Base-by-base conservation (phyloP, 2,888 invertebrate genomes). In the Schizaphis graminum region DNA sequence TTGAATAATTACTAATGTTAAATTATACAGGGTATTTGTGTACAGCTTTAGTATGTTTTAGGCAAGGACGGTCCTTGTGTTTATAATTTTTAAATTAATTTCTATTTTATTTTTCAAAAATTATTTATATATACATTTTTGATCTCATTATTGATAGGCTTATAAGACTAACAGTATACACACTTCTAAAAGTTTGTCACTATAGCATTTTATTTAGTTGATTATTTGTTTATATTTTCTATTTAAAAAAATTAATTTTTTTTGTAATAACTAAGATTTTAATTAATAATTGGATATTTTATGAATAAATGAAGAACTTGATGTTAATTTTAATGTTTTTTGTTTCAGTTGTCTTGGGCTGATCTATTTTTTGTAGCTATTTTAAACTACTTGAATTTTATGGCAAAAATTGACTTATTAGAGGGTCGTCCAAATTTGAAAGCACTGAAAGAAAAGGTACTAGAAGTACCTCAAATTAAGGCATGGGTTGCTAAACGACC, bases 301-400 rank as follows among this genome's bases (percentile, higher is more conserved):
- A 67, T 35, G 35, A 21, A 21, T 21, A 8, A 77, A 35, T 77
- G 2, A 77, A 35, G 8, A 35, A 77, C 35, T 35, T 67, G 2
- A 8, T 77, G 3, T 77, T 77, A 77, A 61, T 90, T 11, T 77
- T 77, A 24, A 28, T 77, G 21, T 21, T 47, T 67, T 47, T 90
- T 67, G 57, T 92, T 91, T 86, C 86, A 94, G 94, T 95, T 96
- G 21, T 95, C 96, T 2, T 96, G 96, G 95, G 96, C 96, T 35
- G 96, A 96, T 95, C 94, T 96, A n/a, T 95, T 95, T 49, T 95
- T 96, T 90, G 95, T 95, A 90, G 95, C 95, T 47, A 95, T 95
- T 53, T 95, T 95, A 86, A 95, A 95, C 94, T 95, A 95, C 95
- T 95, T 96, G 95, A 95, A 95, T 93, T 95, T 95, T 94, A 95